These are phyloP conservation scores for Deladenus siricidicola DNA, from an alignment of 2,888 invertebrate genomes.

Conservation along the genomic window DNA sequence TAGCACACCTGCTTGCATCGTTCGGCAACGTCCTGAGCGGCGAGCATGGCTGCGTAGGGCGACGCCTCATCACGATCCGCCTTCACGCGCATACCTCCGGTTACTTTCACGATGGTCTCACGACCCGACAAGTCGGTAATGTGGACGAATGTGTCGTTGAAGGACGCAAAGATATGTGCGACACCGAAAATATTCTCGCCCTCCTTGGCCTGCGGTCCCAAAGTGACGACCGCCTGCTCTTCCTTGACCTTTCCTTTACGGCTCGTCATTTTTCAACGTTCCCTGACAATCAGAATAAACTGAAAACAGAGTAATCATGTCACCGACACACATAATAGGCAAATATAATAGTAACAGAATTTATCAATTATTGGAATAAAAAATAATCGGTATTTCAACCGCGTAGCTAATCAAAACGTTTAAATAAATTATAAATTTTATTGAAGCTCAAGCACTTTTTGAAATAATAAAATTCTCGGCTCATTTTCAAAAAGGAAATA, in stretches of 20 bases:
- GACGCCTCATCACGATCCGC: slow-evolving; percentile 99
- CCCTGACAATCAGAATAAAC: too few species aligned
- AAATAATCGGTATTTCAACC: too few species aligned
- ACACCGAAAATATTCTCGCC: slow-evolving; percentile 95
- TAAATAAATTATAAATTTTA: too few species aligned
- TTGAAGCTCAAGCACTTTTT: too few species aligned
- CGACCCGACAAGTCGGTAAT: slow-evolving; percentile 94
- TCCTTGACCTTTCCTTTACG: slow-evolving; percentile 92
- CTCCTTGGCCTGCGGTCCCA: slow-evolving; percentile 50
- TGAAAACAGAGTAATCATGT: too few species aligned
- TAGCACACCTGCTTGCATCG: slow-evolving; percentile 89
- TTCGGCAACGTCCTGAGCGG: slow-evolving; percentile 98
- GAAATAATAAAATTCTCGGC: too few species aligned
- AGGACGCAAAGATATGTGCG: slow-evolving; percentile 98
- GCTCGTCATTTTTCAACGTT: slow-evolving; percentile 27
- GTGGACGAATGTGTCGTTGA: slow-evolving; percentile 99
- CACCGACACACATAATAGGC: too few species aligned
- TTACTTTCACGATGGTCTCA: slow-evolving; percentile 69
- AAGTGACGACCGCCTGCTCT: slow-evolving; percentile 87
- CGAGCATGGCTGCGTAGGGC: slow-evolving; percentile 99
- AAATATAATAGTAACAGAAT: too few species aligned
- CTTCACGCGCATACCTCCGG: slow-evolving; percentile 92
- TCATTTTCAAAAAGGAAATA: too few species aligned
- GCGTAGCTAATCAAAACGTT: too few species aligned
- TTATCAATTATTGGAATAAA: too few species aligned